Evolutionary conservation across 2,797 vertebrate genomes (phyloP), one percentile per base, ranked within the genome.

Genomic region (Apogon hyalosoma): DNA sequence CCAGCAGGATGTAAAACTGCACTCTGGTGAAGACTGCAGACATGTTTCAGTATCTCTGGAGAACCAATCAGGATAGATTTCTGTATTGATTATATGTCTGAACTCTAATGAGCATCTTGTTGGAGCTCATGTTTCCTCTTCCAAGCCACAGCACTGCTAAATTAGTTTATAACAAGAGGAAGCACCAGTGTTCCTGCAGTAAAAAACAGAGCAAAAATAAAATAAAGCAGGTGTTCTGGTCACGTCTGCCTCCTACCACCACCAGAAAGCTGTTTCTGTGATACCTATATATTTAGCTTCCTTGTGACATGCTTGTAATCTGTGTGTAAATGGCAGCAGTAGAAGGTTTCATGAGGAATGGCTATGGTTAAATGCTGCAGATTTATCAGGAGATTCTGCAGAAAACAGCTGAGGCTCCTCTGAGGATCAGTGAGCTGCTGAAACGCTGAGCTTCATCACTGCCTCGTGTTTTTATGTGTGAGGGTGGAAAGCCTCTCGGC

Each of bases 401-500:
- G 46, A 38, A 68, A 82, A 64, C 79, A 82, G 73, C 83, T 85
- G 79, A 14, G 55, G 65, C 72, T 76, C 52, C 63, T 68, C 48
- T 57, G 53, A 46, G 62, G 57, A 82, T 82, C 73, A 77, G 50
- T 66, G 64, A 67, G 61, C 60, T 71, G 24, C 24, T 28, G 24
- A 28, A 28, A 28, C 24, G 5, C 24, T 28, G 24, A 28, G 24
- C 24, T 70, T 63, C 60, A 69, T 63, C 55, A 54, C 28, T 57
- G 50, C 41, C 49, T 42, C 49, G 24, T 33, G 31, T 31, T 55
- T 48, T 9, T 59, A 61, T 28, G 16, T 69, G 2, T 55, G 69
- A 46, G 3, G 12, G 21, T 8, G 3, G 10, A 50, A 33, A 24
- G 39, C 18, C 31, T 38, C 52, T 42, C 24, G n/a, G 54, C 36